Conservation (phyloP, 2,888 invertebrate genomes). For the Lagria hirta region DNA sequence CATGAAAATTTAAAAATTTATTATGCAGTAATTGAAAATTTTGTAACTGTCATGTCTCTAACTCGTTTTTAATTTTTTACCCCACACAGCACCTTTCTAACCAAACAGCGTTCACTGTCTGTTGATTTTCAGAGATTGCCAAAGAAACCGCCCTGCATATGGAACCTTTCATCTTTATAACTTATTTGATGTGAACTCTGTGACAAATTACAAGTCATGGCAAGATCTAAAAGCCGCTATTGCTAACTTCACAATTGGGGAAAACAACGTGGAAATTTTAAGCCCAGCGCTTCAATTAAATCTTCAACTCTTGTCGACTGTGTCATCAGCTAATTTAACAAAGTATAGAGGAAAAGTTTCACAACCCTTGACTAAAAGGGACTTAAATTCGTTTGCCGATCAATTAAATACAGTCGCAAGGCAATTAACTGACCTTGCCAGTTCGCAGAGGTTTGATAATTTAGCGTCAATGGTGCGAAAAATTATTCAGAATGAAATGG, state of each 20-base stretch:
- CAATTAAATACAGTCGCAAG: slow-evolving; percentile 67
- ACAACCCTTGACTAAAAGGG: slow-evolving; percentile 63
- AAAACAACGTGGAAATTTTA: slow-evolving; percentile 61
- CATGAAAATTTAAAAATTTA: too few relatives aligned
- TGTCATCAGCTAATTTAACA: slow-evolving; percentile 64
- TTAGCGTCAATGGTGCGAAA: slow-evolving; percentile 65
- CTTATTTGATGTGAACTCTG: slow-evolving; percentile 68
- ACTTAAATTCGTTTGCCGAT: slow-evolving; percentile 65
- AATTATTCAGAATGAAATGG: slow-evolving; percentile 65
- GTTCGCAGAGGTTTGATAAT: slow-evolving; percentile 72
- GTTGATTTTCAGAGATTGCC: slow-evolving; percentile 63
- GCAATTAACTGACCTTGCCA: slow-evolving; percentile 69
- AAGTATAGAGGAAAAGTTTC: slow-evolving; percentile 59
- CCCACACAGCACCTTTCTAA: too few relatives aligned
- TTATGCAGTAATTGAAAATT: too few relatives aligned
- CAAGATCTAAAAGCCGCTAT: slow-evolving; percentile 60
- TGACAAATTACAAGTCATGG: slow-evolving; percentile 68
- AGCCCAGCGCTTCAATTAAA: slow-evolving; percentile 61
- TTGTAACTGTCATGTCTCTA: too few relatives aligned
- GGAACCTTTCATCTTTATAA: slow-evolving; percentile 70
- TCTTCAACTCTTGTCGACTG: slow-evolving; percentile 58
- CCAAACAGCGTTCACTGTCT: too few relatives aligned
- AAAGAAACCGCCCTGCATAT: slow-evolving; percentile 72
- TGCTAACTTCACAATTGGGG: slow-evolving; percentile 56
- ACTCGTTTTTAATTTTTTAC: not conserved